These are phyloP conservation scores for Cephalopterus ornatus DNA, from an alignment of 2,113 vertebrate species.

Conservation along the genomic window DNA sequence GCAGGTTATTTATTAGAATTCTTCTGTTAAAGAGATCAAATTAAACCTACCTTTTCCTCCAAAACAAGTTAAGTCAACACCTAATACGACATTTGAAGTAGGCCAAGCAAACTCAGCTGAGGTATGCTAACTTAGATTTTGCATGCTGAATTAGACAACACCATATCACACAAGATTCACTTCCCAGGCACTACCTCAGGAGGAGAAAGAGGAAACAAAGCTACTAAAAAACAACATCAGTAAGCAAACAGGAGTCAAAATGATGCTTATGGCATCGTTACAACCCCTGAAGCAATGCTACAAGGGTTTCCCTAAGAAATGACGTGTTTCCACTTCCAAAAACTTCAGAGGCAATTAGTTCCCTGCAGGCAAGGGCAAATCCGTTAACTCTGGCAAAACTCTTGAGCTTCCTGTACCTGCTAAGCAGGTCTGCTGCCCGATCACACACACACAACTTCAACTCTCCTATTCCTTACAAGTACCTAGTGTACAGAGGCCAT, in stretches of 20 bases:
- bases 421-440: not conserved
- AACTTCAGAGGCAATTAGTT: not conserved
- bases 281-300: not conserved
- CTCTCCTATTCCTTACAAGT: not conserved
- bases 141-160: not conserved
- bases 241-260: not conserved
- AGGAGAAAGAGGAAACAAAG: not conserved
- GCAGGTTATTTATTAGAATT: not conserved
- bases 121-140: not conserved
- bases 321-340: not conserved
- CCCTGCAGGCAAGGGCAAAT: not conserved
- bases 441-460: not conserved
- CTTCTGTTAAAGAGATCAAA: not conserved
- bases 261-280: not conserved
- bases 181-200: not conserved
- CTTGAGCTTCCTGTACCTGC: not conserved
- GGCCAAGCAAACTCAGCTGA: not conserved
- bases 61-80: not conserved
- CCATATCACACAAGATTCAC: not conserved
- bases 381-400: not conserved
- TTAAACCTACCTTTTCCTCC: not conserved
- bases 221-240: not conserved
- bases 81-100: not conserved
- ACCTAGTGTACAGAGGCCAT: not conserved
- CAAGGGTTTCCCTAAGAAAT: not conserved